Percentiles rank a stretch among this genome's conserved stretches.
phyloP scores from a whole-genome alignment of 2,113 vertebrate genomes.

The Cacatua alba region DNA sequence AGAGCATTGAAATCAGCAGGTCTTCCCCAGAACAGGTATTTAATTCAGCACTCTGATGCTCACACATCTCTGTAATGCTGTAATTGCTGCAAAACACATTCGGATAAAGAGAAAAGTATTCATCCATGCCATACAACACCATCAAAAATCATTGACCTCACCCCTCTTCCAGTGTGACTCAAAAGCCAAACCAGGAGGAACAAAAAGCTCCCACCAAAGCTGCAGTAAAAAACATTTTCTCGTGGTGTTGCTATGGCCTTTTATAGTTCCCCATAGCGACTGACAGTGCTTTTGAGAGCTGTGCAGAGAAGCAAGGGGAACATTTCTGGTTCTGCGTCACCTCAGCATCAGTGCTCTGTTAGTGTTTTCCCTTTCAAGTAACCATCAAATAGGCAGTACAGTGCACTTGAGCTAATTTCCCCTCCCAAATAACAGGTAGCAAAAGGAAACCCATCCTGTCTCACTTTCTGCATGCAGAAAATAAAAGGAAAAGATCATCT shows the following conservation, averaged over 20 bases:
- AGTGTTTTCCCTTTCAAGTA: background rate
- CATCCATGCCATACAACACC: background rate
- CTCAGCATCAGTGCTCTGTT: background rate
- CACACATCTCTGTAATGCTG: background rate
- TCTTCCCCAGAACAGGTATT: background rate
- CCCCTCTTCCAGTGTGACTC: background rate
- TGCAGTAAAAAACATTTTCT: background rate
- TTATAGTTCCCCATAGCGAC: background rate
- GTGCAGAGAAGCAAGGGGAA: background rate
- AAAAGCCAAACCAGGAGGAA: background rate
- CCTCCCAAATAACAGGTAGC: background rate
- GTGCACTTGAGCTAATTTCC: background rate
- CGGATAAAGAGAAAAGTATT: background rate
- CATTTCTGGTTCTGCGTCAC: background rate
- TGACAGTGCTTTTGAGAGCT: background rate
- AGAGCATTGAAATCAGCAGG: background rate
- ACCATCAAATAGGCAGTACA: background rate
- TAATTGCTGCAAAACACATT: background rate
- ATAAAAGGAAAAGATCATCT: background rate
- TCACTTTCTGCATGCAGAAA: background rate
- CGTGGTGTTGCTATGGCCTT: background rate
- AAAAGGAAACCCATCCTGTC: background rate
- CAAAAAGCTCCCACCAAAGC: slow-evolving; percentile 3
- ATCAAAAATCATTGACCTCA: background rate
- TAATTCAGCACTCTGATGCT: background rate